Percentiles rank a stretch among this genome's conserved stretches.
These are phyloP conservation scores for Drosophila pachea DNA, from an alignment of 1,140 invertebrate genomes.

Conservation along the genomic window DNA sequence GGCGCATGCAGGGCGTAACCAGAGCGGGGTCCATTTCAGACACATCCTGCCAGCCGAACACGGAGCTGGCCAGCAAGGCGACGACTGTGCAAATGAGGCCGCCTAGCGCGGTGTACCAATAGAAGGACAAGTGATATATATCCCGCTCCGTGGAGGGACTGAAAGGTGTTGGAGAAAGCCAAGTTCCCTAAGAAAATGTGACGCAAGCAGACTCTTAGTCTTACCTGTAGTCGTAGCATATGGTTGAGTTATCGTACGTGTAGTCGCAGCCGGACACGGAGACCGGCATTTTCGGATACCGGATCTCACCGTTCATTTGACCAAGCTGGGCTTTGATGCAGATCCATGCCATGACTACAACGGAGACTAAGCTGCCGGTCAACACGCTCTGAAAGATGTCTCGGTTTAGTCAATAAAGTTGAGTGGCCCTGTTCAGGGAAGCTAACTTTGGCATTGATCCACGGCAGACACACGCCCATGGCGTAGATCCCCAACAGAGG, in stretches of 20 bases:
- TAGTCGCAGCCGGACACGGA: constrained; percentile 83
- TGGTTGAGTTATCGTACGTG: constrained; percentile 64
- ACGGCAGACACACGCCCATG: constrained; percentile 90
- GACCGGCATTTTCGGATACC: constrained; percentile 82
- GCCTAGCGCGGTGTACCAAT: constrained; percentile 65
- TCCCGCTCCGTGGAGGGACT: constrained; percentile 62
- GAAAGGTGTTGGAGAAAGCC: background rate
- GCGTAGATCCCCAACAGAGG: constrained; percentile 90
- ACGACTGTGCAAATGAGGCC: constrained; percentile 47
- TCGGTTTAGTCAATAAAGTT: background rate
- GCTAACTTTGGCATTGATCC: constrained; percentile 86
- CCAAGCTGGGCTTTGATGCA: constrained; percentile 82
- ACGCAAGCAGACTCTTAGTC: background rate
- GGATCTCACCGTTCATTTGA: constrained; percentile 82
- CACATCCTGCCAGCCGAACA: constrained; percentile 60
- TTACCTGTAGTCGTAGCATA: constrained; percentile 62
- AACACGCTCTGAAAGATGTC: constrained; percentile 49
- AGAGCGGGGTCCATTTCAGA: constrained; percentile 60
- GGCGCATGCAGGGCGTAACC: constrained; percentile 63
- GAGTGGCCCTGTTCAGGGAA: background rate
- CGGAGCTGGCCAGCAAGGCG: constrained; percentile 38
- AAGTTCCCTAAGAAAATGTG: too few species aligned
- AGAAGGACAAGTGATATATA: constrained; percentile 65
- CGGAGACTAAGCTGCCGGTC: constrained; percentile 57
- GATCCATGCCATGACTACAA: constrained; percentile 59